These are phyloP conservation scores for Carlito syrichta DNA, from an alignment of 2,113 vertebrate genomes.

Conservation along the genomic window DNA sequence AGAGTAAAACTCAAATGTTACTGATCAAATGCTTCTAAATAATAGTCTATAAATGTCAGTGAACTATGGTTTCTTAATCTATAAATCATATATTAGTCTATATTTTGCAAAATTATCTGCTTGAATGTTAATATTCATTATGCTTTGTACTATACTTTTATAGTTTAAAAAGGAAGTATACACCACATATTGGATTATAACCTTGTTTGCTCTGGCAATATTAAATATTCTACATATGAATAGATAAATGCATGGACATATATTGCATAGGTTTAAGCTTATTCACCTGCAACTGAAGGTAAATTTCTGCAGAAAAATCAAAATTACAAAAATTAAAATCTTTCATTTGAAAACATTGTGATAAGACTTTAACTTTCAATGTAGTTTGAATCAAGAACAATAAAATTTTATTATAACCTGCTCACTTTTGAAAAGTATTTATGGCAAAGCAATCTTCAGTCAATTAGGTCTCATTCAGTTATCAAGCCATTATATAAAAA, in stretches of 20 bases:
- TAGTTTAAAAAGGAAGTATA: neutral
- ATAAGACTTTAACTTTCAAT: neutral
- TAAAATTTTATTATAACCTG: slow-evolving; percentile 19
- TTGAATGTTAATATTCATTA: neutral
- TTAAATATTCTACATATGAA: neutral
- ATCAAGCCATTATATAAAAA: slow-evolving; percentile 23
- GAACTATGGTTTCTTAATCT: neutral
- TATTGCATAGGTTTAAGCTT: neutral
- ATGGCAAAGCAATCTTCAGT: neutral
- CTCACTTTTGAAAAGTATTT: neutral
- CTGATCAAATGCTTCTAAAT: neutral
- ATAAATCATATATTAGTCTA: neutral
- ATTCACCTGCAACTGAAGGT: neutral
- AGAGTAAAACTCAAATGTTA: neutral
- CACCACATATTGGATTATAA: slow-evolving; percentile 14
- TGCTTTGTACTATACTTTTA: neutral
- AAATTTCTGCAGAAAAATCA: neutral
- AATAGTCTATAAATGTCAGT: neutral
- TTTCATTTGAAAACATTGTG: neutral
- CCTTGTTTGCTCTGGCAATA: neutral
- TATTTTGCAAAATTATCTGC: neutral
- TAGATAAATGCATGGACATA: neutral
- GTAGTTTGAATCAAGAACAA: neutral
- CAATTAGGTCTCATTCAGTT: slow-evolving; percentile 35
- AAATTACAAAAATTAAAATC: slow-evolving; percentile 20